These are phyloP conservation scores for Athene cunicularia DNA, from an alignment of 2,113 vertebrate species.

Conservation along the genomic window DNA sequence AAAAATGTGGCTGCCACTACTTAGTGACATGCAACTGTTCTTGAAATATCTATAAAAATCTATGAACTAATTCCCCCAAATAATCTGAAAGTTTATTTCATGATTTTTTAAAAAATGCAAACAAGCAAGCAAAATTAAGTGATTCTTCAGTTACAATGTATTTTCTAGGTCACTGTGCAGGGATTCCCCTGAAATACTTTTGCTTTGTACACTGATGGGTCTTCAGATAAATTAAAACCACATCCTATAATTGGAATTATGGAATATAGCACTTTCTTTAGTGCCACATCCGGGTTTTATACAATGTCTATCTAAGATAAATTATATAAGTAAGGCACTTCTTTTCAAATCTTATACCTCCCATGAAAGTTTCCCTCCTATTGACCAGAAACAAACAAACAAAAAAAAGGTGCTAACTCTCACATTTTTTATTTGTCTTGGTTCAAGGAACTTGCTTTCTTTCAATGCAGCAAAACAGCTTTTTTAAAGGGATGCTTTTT, in stretches of 20 bases:
- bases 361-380: not conserved
- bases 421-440: not conserved
- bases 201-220: not conserved
- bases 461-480: not conserved
- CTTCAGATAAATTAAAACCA: not conserved
- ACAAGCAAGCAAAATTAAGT: not conserved
- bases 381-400: not conserved
- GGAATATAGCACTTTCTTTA: not conserved
- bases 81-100: not conserved
- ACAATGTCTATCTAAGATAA: not conserved
- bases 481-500: not conserved
- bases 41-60: not conserved
- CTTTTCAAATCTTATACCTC: not conserved
- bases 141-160: not conserved
- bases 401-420: no score
- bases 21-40: not conserved
- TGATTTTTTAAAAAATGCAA: not conserved
- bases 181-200: not conserved
- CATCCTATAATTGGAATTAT: accelerated
- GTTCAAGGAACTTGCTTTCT: not conserved
- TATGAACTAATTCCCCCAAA: not conserved
- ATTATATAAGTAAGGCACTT: not conserved
- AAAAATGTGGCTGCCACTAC: not conserved
- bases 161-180: not conserved
- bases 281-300: not conserved